phyloP scores from a whole-genome alignment of 2,888 invertebrate species.

The Lasioglossum pauxillum region DNA sequence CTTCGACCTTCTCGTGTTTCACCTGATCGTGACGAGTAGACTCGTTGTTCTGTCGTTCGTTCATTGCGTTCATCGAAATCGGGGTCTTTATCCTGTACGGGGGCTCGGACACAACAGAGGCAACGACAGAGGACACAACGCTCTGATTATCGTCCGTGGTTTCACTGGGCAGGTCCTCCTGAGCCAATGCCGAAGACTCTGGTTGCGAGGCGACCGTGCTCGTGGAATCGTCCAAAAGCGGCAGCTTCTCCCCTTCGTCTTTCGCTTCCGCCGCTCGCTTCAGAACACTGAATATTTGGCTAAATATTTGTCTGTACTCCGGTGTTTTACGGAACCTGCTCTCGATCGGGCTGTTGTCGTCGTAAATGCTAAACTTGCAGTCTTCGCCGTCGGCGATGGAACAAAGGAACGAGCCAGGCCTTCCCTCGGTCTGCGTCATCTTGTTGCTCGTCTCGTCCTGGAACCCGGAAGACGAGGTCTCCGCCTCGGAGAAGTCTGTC shows the following conservation, averaged over 20 bases:
- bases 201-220: constrained; percentile 85
- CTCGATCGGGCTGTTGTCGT: constrained; percentile 91
- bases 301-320: constrained; percentile 92
- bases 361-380: constrained; percentile 94
- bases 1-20: not conserved
- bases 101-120: constrained; percentile 84
- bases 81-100: constrained; percentile 71
- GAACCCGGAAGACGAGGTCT: constrained; percentile 93
- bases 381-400: constrained; percentile 94
- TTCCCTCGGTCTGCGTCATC: constrained; percentile 92
- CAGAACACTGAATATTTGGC: constrained; percentile 93
- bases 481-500: constrained; percentile 93
- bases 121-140: constrained; percentile 91
- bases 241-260: constrained; percentile 91
- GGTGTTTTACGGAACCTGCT: constrained; percentile 93
- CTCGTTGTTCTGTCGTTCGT: constrained; percentile 37
- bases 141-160: constrained; percentile 91
- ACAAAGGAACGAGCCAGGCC: constrained; percentile 93
- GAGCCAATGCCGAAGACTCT: constrained; percentile 87
- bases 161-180: constrained; percentile 88
- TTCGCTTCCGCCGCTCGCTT: constrained; percentile 94
- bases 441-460: constrained; percentile 93
- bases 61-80: not conserved
- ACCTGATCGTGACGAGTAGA: not conserved
- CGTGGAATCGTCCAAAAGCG: constrained; percentile 88